phyloP scores from a whole-genome alignment of 2,888 invertebrate species.

The Zaprionus obscuricornis region DNA sequence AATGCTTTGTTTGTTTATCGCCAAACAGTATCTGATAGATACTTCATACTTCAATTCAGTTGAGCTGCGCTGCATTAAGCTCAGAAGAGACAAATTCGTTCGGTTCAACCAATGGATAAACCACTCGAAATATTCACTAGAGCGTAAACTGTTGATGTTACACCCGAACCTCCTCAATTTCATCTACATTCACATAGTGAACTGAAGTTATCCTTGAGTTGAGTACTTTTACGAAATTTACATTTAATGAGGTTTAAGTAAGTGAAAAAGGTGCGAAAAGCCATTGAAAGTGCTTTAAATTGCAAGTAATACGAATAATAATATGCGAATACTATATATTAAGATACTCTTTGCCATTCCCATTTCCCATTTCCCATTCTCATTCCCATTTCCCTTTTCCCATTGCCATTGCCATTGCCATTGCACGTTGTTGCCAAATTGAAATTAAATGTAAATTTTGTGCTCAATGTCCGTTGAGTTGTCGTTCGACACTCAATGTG shows the following conservation, averaged over 20 bases:
- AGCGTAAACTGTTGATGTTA: conserved; percentile 68
- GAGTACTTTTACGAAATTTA: conserved; percentile 56
- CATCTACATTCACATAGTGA: neutral
- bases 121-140: conserved; percentile 64
- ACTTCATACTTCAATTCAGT: conserved; percentile 26
- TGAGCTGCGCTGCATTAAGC: neutral
- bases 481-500: no score
- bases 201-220: conserved; percentile 29
- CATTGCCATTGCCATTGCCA: no score
- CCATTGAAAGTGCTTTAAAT: no score
- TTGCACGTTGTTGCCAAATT: no score
- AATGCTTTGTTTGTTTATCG: conserved; percentile 59
- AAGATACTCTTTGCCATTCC: no score
- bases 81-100: neutral
- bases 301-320: no score
- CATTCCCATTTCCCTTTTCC: no score
- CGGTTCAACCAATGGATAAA: conserved; percentile 43
- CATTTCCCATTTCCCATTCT: no score
- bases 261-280: no score
- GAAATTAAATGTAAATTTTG: no score
- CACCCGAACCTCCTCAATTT: conserved; percentile 26
- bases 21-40: conserved; percentile 40
- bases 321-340: no score
- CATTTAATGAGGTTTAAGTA: conserved; percentile 73
- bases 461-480: no score